Evolutionary conservation across 2,888 invertebrate species (phyloP).

Genomic region (Coleophora deauratella): DNA sequence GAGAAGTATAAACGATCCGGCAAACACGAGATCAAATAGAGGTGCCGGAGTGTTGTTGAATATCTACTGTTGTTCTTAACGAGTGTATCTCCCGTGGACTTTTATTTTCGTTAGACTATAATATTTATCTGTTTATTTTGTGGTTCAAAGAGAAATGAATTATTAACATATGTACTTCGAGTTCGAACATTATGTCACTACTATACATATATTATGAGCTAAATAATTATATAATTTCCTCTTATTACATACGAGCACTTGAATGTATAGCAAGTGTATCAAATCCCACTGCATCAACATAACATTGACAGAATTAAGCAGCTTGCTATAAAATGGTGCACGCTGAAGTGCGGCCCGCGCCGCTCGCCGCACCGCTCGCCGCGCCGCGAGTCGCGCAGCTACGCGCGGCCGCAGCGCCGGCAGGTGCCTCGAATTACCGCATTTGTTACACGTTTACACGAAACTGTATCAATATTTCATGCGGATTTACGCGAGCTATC

Average conservation of each 20-base stretch:
- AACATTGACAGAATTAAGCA: constrained; percentile 26
- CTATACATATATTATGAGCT: too few relatives aligned
- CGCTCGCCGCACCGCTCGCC: too few relatives aligned
- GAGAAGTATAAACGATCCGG: constrained; percentile 38
- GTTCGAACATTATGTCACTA: too few relatives aligned
- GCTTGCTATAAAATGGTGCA: constrained; percentile 59
- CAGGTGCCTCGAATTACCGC: constrained; percentile 73
- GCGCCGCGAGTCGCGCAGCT: too few relatives aligned
- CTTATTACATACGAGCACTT: too few relatives aligned
- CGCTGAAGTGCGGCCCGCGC: constrained; percentile 13
- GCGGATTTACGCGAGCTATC: constrained; percentile 69
- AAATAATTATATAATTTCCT: too few relatives aligned
- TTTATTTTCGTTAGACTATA: constrained; percentile 2
- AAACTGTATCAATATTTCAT: constrained; percentile 75
- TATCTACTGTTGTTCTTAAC: constrained; percentile 17
- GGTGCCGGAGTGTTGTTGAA: constrained; percentile 11
- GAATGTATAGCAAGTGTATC: too few relatives aligned
- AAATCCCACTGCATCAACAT: too few relatives aligned
- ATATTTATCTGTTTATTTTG: too few relatives aligned
- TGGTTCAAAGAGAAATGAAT: too few relatives aligned
- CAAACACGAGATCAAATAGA: constrained; percentile 46
- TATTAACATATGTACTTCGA: too few relatives aligned
- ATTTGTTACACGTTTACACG: constrained; percentile 74
- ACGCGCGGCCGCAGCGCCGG: constrained; percentile 33
- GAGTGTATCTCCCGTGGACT: constrained; percentile 4